These are phyloP conservation scores for Peromyscus nudipes DNA, from an alignment of 2,797 vertebrate species.

Conservation along the genomic window DNA sequence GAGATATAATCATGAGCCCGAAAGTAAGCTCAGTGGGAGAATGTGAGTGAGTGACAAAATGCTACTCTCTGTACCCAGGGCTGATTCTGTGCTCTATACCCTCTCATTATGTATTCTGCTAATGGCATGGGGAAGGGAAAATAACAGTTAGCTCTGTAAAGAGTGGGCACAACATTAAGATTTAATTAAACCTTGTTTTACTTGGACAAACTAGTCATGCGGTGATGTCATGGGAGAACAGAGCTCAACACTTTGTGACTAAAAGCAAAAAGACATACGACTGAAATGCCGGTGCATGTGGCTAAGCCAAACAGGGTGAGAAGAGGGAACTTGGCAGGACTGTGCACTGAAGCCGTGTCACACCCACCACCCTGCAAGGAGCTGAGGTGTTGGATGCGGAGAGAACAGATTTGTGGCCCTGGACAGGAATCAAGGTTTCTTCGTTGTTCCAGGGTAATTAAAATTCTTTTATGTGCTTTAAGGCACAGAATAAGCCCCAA, in stretches of 20 bases:
- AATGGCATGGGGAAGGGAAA: constrained; percentile 47
- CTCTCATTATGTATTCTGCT: constrained; percentile 60
- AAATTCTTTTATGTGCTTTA: not conserved
- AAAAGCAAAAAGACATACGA: not conserved
- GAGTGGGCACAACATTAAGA: constrained; percentile 52
- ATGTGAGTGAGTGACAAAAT: not conserved
- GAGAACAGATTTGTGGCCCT: not conserved
- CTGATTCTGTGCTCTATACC: not conserved
- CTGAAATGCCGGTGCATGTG: not conserved
- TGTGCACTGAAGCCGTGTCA: not conserved
- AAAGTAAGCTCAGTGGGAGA: not conserved
- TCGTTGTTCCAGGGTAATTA: not conserved
- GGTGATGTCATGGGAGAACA: not conserved
- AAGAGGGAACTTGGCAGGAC: not conserved
- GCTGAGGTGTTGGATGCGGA: not conserved
- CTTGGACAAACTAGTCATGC: constrained; percentile 25
- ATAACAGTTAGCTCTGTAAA: constrained; percentile 56
- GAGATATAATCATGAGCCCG: not conserved
- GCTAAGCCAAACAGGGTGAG: not conserved
- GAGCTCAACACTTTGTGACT: not conserved
- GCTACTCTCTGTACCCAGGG: not conserved
- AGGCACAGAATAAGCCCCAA: not conserved
- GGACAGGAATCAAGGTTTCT: not conserved
- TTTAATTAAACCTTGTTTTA: constrained; percentile 81
- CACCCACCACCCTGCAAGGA: rapidly evolving